Percentiles rank a stretch among this genome's conserved stretches.
Evolutionary conservation across 2,888 invertebrate genomes (phyloP).

Genomic region (Nephrotoma appendiculata): DNA sequence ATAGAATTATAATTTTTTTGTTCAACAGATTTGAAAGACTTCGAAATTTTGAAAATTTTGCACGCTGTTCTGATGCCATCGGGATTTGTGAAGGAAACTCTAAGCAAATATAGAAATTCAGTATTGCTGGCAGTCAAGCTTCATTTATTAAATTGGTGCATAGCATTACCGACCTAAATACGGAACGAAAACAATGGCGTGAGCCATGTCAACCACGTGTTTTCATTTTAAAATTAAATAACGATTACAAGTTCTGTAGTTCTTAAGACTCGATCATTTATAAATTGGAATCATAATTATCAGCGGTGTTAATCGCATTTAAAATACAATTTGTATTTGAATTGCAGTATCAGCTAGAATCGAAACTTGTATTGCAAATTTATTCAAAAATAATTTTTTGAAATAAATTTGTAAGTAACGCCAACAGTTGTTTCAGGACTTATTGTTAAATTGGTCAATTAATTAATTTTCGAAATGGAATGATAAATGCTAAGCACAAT

Average conservation of each 20-base stretch:
- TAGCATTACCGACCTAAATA: no score
- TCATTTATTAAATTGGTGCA: neutral
- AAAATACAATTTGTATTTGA: neutral
- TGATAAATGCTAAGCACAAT: constrained; percentile 10
- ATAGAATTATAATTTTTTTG: neutral
- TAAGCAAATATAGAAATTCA: neutral
- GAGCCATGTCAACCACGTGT: neutral
- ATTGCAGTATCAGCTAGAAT: neutral
- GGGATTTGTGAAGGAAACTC: neutral
- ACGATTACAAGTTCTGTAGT: neutral
- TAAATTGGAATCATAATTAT: neutral
- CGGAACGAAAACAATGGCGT: neutral
- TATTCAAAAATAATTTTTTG: neutral
- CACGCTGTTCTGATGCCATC: neutral
- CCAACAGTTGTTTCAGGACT: no score
- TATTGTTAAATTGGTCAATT: neutral
- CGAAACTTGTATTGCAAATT: neutral
- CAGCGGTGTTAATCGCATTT: neutral
- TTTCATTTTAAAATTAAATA: neutral
- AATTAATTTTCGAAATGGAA: neutral
- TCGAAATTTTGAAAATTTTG: neutral
- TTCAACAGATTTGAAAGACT: no score
- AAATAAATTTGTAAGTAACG: neutral
- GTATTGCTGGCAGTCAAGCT: neutral
- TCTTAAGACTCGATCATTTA: neutral